Evolutionary conservation across 2,797 vertebrate genomes (phyloP).

Genomic region (Amphiprion clarkii): DNA sequence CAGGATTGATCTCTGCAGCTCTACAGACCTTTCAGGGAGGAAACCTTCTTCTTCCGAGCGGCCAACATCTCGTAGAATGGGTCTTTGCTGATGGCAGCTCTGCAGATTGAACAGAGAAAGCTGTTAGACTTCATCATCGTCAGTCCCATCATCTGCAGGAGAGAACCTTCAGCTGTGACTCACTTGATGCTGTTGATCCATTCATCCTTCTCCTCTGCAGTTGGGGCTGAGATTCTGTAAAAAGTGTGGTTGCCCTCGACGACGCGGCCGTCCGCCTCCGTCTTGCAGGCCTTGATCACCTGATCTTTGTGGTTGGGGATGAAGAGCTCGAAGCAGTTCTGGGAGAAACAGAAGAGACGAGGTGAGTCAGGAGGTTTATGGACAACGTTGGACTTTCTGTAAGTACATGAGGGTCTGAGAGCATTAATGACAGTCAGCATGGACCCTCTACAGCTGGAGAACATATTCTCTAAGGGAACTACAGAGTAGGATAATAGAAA

Average conservation of each 20-base stretch:
- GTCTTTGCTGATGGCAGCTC: slow-evolving; percentile 97
- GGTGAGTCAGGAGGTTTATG: neutral
- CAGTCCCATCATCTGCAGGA: neutral
- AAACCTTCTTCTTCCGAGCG: slow-evolving; percentile 97
- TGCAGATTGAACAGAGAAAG: slow-evolving; percentile 66
- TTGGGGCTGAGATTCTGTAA: slow-evolving; percentile 97
- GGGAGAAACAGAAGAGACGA: slow-evolving; percentile 18
- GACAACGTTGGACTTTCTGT: too few relatives aligned
- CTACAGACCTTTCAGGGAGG: slow-evolving; percentile 92
- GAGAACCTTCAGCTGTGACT: slow-evolving; percentile 47
- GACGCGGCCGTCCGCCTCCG: slow-evolving; percentile 95
- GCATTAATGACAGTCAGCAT: too few relatives aligned
- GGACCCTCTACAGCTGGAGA: neutral
- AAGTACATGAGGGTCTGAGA: neutral
- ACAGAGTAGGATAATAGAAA: too few relatives aligned
- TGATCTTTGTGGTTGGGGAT: slow-evolving; percentile 98
- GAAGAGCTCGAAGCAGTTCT: slow-evolving; percentile 99
- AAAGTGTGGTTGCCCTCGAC: slow-evolving; percentile 98
- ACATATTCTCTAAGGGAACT: neutral
- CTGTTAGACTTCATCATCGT: neutral
- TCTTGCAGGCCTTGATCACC: slow-evolving; percentile 99
- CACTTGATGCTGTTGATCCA: slow-evolving; percentile 99
- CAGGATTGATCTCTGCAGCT: slow-evolving; percentile 2
- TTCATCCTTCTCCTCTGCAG: slow-evolving; percentile 94
- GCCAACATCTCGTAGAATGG: slow-evolving; percentile 99